Evolutionary conservation across 2,888 invertebrate species (phyloP).

Genomic region (Phortica okadai): DNA sequence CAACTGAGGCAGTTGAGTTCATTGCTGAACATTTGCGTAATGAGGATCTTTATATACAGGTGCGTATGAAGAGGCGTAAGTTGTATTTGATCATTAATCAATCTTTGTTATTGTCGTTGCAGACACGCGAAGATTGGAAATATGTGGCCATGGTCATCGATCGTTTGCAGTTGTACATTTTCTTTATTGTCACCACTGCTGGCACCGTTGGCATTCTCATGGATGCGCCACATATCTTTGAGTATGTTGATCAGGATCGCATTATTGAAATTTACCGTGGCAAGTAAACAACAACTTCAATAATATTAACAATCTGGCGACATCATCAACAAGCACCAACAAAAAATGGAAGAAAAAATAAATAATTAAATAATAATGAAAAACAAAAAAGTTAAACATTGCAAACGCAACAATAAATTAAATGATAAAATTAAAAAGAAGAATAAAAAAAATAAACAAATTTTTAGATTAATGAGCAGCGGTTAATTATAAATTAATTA

Average conservation of each 20-base stretch:
- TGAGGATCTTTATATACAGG: constrained; percentile 99
- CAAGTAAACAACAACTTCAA: constrained; percentile 80
- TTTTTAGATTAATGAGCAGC: constrained; percentile 13
- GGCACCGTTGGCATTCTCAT: constrained; percentile 97
- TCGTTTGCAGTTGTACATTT: constrained; percentile 95
- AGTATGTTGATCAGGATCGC: constrained; percentile 97
- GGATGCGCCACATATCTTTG: constrained; percentile 98
- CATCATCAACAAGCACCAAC: too few species aligned
- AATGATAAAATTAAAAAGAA: constrained; percentile 16
- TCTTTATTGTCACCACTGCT: constrained; percentile 95
- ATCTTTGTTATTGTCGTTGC: constrained; percentile 33
- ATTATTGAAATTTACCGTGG: constrained; percentile 96
- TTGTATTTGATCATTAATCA: neutral
- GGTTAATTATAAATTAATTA: constrained; percentile 9
- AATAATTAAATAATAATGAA: constrained; percentile 31
- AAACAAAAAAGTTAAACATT: constrained; percentile 70
- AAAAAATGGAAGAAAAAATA: neutral
- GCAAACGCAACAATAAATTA: constrained; percentile 71
- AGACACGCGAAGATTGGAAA: constrained; percentile 99
- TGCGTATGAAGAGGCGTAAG: constrained; percentile 73
- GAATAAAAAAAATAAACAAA: neutral
- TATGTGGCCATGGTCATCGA: constrained; percentile 99
- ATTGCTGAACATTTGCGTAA: constrained; percentile 98
- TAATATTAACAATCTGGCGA: constrained; percentile 3
- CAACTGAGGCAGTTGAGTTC: constrained; percentile 98